Evolutionary conservation across 1,140 invertebrate genomes (phyloP).

Genomic region (Bathynomus jamesi): DNA sequence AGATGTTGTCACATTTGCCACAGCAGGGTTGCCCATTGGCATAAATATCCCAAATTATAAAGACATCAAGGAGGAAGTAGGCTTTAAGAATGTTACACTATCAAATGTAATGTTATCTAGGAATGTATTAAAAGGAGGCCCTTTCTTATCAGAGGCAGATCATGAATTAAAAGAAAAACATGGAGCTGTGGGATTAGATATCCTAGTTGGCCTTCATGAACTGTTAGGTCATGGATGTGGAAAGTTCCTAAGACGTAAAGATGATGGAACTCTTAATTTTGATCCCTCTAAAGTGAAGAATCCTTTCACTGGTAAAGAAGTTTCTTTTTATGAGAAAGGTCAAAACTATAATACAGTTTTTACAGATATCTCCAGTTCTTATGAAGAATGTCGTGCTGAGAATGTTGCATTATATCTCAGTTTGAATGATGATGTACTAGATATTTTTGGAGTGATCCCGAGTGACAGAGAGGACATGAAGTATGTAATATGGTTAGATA

Average conservation of each 20-base stretch:
- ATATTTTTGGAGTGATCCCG: conserved; percentile 39
- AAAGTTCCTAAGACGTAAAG: conserved; percentile 71
- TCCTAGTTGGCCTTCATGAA: conserved; percentile 90
- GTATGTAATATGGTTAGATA: conserved; percentile 85
- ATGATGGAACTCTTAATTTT: conserved; percentile 73
- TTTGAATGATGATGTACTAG: conserved; percentile 65
- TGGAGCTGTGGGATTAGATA: conserved; percentile 42
- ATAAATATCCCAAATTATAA: conserved; percentile 98
- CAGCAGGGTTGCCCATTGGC: conserved; percentile 84
- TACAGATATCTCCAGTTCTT: conserved; percentile 73
- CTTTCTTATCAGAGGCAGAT: conserved; percentile 29
- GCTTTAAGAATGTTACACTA: conserved; percentile 93
- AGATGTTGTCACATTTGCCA: conserved; percentile 85
- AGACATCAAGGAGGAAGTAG: conserved; percentile 86
- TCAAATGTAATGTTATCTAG: conserved; percentile 83
- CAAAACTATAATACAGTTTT: conserved; percentile 91
- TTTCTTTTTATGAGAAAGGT: too few species aligned
- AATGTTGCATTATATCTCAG: conserved; percentile 82
- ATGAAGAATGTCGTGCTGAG: conserved; percentile 93
- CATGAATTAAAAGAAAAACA: conserved; percentile 25
- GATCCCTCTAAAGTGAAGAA: conserved; percentile 64
- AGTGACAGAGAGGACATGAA: conserved; percentile 58
- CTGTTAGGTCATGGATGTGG: conserved; percentile 91
- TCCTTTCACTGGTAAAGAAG: conserved; percentile 57
- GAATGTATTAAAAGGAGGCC: conserved; percentile 30